Evolutionary conservation across 2,888 invertebrate genomes (phyloP).

Genomic region (Penaeus monodon): DNA sequence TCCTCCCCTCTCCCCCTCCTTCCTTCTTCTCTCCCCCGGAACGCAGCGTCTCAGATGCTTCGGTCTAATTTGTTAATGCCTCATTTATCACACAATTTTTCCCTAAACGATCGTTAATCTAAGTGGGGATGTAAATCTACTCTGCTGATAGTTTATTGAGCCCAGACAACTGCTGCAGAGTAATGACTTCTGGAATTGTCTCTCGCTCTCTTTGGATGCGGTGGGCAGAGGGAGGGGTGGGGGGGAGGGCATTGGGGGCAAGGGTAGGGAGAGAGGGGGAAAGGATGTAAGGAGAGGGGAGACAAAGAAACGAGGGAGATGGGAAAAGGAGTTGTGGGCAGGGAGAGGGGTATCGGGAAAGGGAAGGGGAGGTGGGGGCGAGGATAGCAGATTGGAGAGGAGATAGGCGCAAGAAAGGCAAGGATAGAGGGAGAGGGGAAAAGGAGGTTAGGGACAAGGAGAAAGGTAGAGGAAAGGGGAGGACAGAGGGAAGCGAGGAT

Average conservation of each 20-base stretch:
- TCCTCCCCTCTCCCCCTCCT: neutral
- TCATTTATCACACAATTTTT: slow-evolving; percentile 50
- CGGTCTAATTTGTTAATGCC: slow-evolving; percentile 51
- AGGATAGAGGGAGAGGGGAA: neutral
- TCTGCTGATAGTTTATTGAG: slow-evolving; percentile 47
- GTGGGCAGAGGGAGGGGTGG: neutral
- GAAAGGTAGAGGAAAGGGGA: neutral
- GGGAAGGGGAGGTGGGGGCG: neutral
- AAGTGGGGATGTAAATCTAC: slow-evolving; percentile 49
- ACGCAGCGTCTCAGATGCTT: slow-evolving; percentile 37
- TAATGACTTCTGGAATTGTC: slow-evolving; percentile 45
- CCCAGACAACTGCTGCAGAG: slow-evolving; percentile 39
- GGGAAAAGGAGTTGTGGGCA: neutral
- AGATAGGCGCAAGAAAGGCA: neutral
- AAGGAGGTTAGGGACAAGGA: neutral
- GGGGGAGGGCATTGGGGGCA: neutral
- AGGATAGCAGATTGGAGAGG: neutral
- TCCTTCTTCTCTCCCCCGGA: neutral
- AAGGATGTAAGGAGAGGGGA: neutral
- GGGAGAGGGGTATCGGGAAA: neutral
- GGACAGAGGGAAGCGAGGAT: neutral
- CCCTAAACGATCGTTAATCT: slow-evolving; percentile 46
- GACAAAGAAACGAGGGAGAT: too few relatives aligned
- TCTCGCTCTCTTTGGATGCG: neutral
- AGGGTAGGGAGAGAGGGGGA: neutral